Evolutionary conservation across 2,113 vertebrate species (phyloP).

Genomic region (Meles meles): DNA sequence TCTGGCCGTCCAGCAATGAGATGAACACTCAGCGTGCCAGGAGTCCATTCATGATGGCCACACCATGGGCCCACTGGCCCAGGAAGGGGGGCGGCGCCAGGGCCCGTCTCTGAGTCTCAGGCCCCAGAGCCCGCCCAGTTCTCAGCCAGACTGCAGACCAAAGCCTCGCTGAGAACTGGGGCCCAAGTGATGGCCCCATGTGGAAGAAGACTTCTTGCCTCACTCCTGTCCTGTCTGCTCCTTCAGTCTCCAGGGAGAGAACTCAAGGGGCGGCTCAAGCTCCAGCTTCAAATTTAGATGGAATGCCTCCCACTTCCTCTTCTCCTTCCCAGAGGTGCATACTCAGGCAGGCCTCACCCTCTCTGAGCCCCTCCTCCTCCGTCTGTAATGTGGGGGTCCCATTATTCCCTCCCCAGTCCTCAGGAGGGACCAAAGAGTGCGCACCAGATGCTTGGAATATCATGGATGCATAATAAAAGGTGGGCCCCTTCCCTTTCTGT

Average conservation of each 20-base stretch:
- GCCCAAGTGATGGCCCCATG: not conserved
- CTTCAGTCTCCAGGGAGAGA: not conserved
- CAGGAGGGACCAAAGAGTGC: not conserved
- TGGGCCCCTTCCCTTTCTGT: not conserved
- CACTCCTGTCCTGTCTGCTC: not conserved
- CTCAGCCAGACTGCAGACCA: not conserved
- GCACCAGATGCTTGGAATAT: not conserved
- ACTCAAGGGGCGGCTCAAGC: not conserved
- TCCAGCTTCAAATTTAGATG: not conserved
- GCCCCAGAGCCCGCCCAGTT: not conserved
- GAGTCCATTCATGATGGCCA: not conserved
- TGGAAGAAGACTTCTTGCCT: not conserved
- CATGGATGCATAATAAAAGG: not conserved
- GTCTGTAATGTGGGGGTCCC: not conserved
- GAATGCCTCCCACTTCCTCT: not conserved
- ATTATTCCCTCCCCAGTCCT: not conserved
- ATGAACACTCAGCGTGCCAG: not conserved
- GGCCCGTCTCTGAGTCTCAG: not conserved
- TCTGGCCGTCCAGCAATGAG: fast-evolving
- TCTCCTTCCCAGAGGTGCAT: not conserved
- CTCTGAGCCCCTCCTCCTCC: not conserved
- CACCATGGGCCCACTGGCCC: not conserved
- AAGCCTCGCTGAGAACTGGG: not conserved
- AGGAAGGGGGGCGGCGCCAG: not conserved
- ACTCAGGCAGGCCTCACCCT: not conserved